Evolutionary conservation across 1,140 invertebrate genomes (phyloP).

Genomic region (Meloidogyne chitwoodi): DNA sequence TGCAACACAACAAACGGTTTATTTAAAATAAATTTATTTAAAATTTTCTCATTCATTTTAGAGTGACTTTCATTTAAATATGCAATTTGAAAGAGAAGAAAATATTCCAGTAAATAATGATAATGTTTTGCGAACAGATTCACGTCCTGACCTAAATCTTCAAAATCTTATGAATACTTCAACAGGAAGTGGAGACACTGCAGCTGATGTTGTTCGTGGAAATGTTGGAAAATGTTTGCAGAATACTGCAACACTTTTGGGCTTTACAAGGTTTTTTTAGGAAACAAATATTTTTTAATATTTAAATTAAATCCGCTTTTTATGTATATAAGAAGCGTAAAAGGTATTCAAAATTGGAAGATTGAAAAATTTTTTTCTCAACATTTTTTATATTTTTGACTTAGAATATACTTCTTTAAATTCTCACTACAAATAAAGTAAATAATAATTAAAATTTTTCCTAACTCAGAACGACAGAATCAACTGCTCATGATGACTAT

Average conservation of each 20-base stretch:
- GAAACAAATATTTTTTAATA: no score
- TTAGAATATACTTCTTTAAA: no score
- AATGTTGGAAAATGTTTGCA: not conserved
- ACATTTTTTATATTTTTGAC: no score
- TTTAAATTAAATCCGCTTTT: no score
- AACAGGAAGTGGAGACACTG: not conserved
- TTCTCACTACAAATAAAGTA: not conserved
- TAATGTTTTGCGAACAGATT: not conserved
- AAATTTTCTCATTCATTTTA: not conserved
- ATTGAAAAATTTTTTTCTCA: no score
- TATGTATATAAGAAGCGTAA: no score
- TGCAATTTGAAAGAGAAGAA: not conserved
- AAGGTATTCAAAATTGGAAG: no score
- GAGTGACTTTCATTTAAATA: not conserved
- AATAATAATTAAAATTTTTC: not conserved
- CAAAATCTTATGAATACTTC: not conserved
- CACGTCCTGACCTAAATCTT: not conserved
- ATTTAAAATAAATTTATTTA: not conserved
- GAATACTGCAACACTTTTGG: not conserved
- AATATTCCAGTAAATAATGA: not conserved
- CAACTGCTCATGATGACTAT: not conserved
- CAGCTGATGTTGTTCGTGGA: not conserved
- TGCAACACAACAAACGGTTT: not conserved
- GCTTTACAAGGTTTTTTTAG: not conserved
- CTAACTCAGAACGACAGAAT: not conserved